A percentile compares a stretch with the other conserved stretches of the same genome.
These are phyloP conservation scores for Pipistrellus kuhlii DNA, from an alignment of 2,797 vertebrate genomes.

Conservation along the genomic window DNA sequence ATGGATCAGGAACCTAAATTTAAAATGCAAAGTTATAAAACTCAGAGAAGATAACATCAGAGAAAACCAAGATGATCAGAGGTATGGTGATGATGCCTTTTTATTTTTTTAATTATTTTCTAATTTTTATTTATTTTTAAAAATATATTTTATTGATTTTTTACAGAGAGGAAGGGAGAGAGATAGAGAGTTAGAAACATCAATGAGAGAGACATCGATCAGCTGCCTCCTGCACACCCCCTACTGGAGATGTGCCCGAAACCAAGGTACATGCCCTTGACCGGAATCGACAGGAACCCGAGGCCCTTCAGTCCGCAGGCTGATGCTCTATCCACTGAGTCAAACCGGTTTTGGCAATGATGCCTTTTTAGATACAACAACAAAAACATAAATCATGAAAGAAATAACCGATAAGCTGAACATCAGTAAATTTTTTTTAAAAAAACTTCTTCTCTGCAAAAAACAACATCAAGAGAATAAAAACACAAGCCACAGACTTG, in stretches of 20 bases:
- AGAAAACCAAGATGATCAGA: neutral
- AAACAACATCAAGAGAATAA: neutral
- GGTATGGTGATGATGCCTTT: neutral
- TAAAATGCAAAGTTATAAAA: neutral
- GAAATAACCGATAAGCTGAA: neutral
- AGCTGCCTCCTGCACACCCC: no score
- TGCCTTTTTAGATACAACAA: neutral
- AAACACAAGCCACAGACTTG: neutral
- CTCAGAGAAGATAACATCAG: neutral
- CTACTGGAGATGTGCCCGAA: no score
- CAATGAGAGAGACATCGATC: no score
- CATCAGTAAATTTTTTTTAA: neutral
- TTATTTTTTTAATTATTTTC: neutral
- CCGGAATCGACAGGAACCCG: no score
- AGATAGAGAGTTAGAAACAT: no score
- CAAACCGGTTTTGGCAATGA: neutral
- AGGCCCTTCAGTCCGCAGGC: no score
- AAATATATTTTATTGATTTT: no score
- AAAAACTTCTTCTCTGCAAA: neutral
- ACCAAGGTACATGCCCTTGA: no score
- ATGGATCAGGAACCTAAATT: neutral
- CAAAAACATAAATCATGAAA: neutral
- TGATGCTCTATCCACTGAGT: no score
- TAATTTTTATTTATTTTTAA: no score
- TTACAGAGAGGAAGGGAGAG: no score